phyloP scores from a whole-genome alignment of 2,113 vertebrate species.

The Aegotheles bennettii region DNA sequence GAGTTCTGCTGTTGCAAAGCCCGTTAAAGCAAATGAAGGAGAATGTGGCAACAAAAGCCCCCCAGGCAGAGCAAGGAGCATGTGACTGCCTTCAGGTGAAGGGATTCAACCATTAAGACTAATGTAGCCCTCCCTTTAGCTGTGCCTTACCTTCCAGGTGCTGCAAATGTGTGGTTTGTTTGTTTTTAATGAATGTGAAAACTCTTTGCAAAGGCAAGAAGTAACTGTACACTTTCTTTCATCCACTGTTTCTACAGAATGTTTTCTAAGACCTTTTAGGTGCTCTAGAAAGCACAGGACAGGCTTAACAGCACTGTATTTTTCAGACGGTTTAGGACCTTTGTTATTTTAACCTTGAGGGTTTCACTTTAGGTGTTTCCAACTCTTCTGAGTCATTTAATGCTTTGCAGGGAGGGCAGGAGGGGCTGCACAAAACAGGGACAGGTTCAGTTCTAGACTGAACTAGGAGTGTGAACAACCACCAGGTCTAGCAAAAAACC shows the following conservation, averaged over 20 bases:
- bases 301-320: rapidly evolving
- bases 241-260: not conserved
- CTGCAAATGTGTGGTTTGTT: not conserved
- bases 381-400: not conserved
- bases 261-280: not conserved
- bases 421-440: not conserved
- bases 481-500: not conserved
- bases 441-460: not conserved
- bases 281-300: not conserved
- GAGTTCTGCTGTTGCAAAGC: not conserved
- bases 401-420: not conserved
- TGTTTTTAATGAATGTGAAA: rapidly evolving
- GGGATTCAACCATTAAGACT: rapidly evolving
- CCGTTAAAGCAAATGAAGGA: rapidly evolving
- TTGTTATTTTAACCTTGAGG: not conserved
- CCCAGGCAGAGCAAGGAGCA: not conserved
- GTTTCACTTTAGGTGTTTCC: not conserved
- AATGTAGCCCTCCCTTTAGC: not conserved
- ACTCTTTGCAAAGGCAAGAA: not conserved
- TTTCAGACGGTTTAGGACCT: not conserved
- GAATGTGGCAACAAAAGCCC: rapidly evolving
- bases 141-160: not conserved
- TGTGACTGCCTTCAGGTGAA: not conserved
- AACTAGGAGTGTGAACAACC: not conserved
- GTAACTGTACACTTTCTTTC: not conserved